Evolutionary conservation across 1,140 invertebrate genomes (phyloP), one percentile per base, ranked within the genome.

Genomic region (Philotrypesis tridentata): DNA sequence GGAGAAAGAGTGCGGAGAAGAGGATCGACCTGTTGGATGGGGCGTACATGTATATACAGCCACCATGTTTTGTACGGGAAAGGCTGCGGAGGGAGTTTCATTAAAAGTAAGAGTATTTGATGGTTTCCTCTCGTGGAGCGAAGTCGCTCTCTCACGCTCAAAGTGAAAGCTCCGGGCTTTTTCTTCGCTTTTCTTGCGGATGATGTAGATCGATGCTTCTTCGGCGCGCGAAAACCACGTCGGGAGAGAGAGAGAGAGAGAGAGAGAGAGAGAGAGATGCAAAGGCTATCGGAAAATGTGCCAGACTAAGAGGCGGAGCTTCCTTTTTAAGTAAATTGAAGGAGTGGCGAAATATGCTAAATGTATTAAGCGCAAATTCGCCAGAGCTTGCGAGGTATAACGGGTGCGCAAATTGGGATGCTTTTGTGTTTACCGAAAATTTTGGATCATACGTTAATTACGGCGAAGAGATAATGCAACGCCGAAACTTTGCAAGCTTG

Each of bases 61-160:
- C 1, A 48, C 23, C 1, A 48, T 73, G 17, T 73, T 25, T 33
- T 73, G 40, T 43, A 65, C 21, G 17, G 0, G 48, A n/a, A 43
- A 40, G n/a, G 7, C 37, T 29, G 31, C 14, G 14, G 27, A 21
- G 11, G n/a, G 27, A 75, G 74, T 65, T 63, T 77, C 74, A 77
- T 77, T 77, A 77, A 61, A 77, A 60, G 74, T 40, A 65, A 77
- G 33, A 77, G 74, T 77, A 40, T 63, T 65, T 25, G 27, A 75
- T 31, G 48, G 55, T 29, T 75, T 60, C 55, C 31, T 63, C 55
- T 7, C 2, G 14, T 48, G 70, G 33, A 33, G n/a, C n/a, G 14
- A 17, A 55, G 48, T 43, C 33, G 70, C n/a, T 21, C 40, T 25
- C 17, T 70, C 61, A 65, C 40, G 12, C 17, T 70, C 61, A 65